A percentile compares a stretch with the other conserved stretches of the same genome.
These are phyloP conservation scores for Parelbella ahira DNA, from an alignment of 2,888 invertebrate genomes.

Conservation along the genomic window DNA sequence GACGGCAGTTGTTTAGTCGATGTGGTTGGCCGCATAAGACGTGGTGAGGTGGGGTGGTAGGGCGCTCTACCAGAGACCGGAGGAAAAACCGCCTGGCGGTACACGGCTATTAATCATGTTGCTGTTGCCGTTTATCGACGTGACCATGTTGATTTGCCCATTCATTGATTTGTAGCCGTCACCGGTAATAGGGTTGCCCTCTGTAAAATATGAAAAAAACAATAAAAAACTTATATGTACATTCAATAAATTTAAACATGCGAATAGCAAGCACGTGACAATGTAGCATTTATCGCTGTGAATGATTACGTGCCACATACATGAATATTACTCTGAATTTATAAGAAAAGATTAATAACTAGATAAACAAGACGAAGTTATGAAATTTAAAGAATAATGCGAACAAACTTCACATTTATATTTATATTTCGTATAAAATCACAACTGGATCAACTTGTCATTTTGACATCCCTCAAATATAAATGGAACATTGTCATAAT, in stretches of 20 bases:
- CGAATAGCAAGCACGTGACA: not conserved
- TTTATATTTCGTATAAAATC: too few relatives aligned
- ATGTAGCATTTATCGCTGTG: conserved; percentile 2
- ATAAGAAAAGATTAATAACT: not conserved
- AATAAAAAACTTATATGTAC: not conserved
- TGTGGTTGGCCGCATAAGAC: conserved; percentile 36
- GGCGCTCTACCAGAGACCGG: conserved; percentile 83
- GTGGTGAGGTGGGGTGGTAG: conserved; percentile 32
- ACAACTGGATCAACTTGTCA: too few relatives aligned
- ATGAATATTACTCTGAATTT: conserved; percentile 4
- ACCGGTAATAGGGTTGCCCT: conserved; percentile 81
- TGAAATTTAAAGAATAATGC: too few relatives aligned
- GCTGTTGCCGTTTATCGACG: conserved; percentile 66
- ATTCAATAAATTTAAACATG: too few relatives aligned
- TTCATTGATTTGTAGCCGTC: conserved; percentile 80
- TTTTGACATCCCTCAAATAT: too few relatives aligned
- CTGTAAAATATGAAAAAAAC: conserved; percentile 60
- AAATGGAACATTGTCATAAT: too few relatives aligned
- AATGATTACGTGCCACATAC: conserved; percentile 2
- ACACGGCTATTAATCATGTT: conserved; percentile 79
- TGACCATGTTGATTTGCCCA: conserved; percentile 79
- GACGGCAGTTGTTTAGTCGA: conserved; percentile 40
- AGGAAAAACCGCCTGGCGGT: conserved; percentile 85
- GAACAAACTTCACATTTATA: too few relatives aligned
- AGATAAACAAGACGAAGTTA: not conserved